Evolutionary conservation across 2,113 vertebrate species (phyloP).

Genomic region (Carassius gibelio): DNA sequence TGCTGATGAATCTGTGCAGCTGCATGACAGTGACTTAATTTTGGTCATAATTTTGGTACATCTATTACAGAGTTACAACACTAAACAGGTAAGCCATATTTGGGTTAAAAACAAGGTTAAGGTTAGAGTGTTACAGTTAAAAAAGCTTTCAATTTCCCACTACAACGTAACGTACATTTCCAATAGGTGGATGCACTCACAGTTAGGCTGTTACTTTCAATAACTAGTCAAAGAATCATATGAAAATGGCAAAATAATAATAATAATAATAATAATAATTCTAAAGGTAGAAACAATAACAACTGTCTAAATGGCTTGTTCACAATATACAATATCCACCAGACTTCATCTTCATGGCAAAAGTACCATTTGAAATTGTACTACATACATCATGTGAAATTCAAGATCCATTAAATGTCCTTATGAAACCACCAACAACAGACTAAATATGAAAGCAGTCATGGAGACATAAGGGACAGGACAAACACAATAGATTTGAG

Average conservation of each 20-base stretch:
- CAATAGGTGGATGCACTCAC: not conserved
- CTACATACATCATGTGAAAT: not conserved
- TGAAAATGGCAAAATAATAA: not conserved
- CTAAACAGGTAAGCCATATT: not conserved
- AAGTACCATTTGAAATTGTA: not conserved
- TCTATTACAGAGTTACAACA: not conserved
- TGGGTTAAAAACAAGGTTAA: not conserved
- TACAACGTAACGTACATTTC: not conserved
- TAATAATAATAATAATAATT: not conserved
- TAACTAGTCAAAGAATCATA: not conserved
- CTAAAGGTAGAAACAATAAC: too few species aligned
- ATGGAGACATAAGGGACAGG: not conserved
- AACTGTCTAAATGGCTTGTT: not conserved
- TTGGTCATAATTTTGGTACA: not conserved
- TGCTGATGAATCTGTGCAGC: not conserved
- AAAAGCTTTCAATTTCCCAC: not conserved
- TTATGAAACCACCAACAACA: slow-evolving; percentile 27
- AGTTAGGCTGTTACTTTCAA: not conserved
- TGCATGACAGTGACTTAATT: not conserved
- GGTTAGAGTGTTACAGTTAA: not conserved
- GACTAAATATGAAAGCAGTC: not conserved
- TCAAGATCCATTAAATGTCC: not conserved
- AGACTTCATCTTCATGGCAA: not conserved
- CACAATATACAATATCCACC: not conserved
- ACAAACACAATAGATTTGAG: not conserved